Conservation (phyloP, 2,888 invertebrate genomes). For the Mactromeris polynyma region DNA sequence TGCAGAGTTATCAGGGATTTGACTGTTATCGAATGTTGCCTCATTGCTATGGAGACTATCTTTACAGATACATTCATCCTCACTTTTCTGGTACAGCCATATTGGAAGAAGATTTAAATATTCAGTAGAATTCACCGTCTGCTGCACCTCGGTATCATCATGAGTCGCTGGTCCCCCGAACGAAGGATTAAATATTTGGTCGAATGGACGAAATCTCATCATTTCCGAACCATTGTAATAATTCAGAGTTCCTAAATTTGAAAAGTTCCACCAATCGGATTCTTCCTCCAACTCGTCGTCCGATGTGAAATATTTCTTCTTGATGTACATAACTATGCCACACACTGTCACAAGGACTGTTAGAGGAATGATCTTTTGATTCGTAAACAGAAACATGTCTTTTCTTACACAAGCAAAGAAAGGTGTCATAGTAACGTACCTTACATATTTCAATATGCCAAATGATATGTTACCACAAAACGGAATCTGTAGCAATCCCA, state of each 20-base stretch:
- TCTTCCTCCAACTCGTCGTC: conserved; percentile 65
- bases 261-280: conserved; percentile 87
- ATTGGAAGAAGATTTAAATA: conserved; percentile 88
- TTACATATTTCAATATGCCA: conserved; percentile 82
- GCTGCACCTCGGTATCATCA: conserved; percentile 75
- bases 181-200: conserved; percentile 84
- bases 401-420: conserved; percentile 80
- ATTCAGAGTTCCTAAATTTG: conserved; percentile 80
- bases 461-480: conserved; percentile 85
- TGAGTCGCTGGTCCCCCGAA: conserved; percentile 52
- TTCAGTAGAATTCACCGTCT: conserved; percentile 87
- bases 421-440: conserved; percentile 84
- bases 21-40: neutral
- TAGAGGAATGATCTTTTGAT: conserved; percentile 73
- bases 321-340: conserved; percentile 55
- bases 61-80: conserved; percentile 12
- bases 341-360: conserved; percentile 75
- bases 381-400: conserved; percentile 80
- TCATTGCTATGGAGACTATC: neutral
- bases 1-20: neutral
- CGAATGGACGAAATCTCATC: conserved; percentile 83
- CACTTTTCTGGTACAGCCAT: conserved; percentile 84
- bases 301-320: conserved; percentile 28
- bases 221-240: conserved; percentile 73
- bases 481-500: conserved; percentile 87